Conservation (phyloP, 2,888 invertebrate species). For the Drosophila nr. perissopoda region DNA sequence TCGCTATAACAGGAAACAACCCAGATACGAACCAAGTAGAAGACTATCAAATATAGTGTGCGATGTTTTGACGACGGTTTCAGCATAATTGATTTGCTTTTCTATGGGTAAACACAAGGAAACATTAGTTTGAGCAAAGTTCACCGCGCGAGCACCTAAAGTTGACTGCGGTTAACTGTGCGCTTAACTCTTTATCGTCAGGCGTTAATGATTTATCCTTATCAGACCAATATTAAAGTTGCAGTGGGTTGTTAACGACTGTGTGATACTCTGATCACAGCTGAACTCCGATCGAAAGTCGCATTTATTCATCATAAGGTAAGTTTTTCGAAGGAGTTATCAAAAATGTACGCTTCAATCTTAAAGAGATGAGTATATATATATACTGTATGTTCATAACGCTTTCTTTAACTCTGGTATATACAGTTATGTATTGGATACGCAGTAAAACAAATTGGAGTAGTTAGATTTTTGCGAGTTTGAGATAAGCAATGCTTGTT, state of each 20-base stretch:
- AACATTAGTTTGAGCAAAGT: slow-evolving; percentile 8
- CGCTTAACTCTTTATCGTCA: background rate
- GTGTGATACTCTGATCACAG: background rate
- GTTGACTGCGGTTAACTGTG: slow-evolving; percentile 21
- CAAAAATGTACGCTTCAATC: background rate
- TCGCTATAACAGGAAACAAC: slow-evolving; percentile 14
- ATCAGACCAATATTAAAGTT: slow-evolving; percentile 22
- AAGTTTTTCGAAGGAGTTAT: background rate
- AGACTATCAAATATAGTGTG: slow-evolving; percentile 11
- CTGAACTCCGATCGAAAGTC: background rate
- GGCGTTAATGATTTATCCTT: slow-evolving; percentile 26
- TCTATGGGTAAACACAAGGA: slow-evolving; percentile 13
- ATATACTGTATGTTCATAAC: background rate
- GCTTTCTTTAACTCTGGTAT: background rate
- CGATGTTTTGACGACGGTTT: slow-evolving; percentile 5
- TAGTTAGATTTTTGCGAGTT: slow-evolving; percentile 5
- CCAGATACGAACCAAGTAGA: slow-evolving; percentile 29
- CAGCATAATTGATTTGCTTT: slow-evolving; percentile 31
- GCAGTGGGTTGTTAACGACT: background rate
- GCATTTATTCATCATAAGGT: background rate
- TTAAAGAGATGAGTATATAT: background rate
- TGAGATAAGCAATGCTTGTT: slow-evolving; percentile 29
- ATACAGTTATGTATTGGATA: background rate
- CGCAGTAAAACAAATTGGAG: background rate
- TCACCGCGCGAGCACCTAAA: slow-evolving; percentile 23